phyloP scores from a whole-genome alignment of 2,797 vertebrate genomes.

The Falco berigora region DNA sequence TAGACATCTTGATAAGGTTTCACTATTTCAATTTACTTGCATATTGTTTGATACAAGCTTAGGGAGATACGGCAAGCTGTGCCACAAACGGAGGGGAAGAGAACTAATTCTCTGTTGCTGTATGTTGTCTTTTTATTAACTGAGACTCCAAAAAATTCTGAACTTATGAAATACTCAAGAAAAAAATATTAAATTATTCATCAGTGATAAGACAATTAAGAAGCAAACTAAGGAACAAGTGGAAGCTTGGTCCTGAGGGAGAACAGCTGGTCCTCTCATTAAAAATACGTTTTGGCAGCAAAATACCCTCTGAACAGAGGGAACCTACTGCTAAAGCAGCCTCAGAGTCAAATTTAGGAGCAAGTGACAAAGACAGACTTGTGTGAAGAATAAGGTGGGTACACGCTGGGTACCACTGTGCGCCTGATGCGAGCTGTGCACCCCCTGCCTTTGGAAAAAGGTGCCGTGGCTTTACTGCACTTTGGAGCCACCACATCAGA shows the following conservation, averaged over 20 bases:
- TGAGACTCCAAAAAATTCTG: conserved; percentile 3
- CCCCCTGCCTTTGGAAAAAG: not conserved
- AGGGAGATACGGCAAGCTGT: conserved; percentile 22
- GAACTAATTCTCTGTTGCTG: not conserved
- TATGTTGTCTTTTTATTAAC: conserved; percentile 2
- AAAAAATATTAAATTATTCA: conserved; percentile 66
- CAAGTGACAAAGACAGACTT: not conserved
- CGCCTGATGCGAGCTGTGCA: not conserved
- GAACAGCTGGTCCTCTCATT: conserved; percentile 64
- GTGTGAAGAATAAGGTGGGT: not conserved
- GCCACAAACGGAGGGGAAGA: not conserved
- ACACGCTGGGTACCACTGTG: not conserved
- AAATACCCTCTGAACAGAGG: not conserved
- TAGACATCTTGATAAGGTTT: conserved; percentile 2
- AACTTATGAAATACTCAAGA: conserved; percentile 38
- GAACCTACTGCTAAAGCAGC: conserved; percentile 31
- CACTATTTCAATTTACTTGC: conserved; percentile 52
- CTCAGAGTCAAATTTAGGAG: not conserved
- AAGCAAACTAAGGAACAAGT: conserved; percentile 62
- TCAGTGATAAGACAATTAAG: conserved; percentile 67
- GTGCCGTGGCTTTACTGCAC: rapidly evolving
- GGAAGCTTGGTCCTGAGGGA: conserved; percentile 46
- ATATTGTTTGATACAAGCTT: conserved; percentile 33
- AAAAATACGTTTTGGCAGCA: conserved; percentile 38
- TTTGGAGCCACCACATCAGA: not conserved